phyloP scores from a whole-genome alignment of 2,888 invertebrate species.

The Ypsolopha sequella region DNA sequence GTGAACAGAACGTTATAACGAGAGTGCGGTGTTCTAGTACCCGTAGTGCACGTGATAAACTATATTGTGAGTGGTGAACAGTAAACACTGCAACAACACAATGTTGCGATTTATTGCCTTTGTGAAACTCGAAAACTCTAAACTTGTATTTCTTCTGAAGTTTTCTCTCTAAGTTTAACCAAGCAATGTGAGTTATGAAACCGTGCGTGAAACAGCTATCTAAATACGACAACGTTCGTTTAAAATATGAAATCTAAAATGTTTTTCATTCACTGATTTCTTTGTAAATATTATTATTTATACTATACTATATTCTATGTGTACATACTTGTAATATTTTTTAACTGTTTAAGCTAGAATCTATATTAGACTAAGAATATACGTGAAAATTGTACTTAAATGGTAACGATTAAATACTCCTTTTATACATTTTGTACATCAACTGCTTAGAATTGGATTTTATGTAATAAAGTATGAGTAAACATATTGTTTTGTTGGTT shows the following conservation, averaged over 20 bases:
- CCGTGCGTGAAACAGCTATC: background rate
- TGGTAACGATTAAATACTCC: background rate
- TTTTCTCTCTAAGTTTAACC: constrained; percentile 27
- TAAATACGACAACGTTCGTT: background rate
- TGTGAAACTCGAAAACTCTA: constrained; percentile 51
- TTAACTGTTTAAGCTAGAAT: background rate
- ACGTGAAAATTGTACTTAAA: background rate
- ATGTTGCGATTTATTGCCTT: constrained; percentile 47
- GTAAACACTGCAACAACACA: constrained; percentile 44
- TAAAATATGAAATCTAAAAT: background rate
- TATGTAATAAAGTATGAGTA: constrained; percentile 1
- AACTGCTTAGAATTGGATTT: background rate
- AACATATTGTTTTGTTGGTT: too few relatives aligned
- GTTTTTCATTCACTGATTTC: constrained; percentile 13
- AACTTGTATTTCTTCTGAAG: constrained; percentile 44
- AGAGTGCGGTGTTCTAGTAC: constrained; percentile 28
- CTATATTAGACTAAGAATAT: background rate
- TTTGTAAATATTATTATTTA: constrained; percentile 59
- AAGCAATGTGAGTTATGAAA: constrained; percentile 15
- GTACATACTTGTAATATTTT: constrained; percentile 29
- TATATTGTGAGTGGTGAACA: constrained; percentile 49
- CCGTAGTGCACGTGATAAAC: constrained; percentile 44
- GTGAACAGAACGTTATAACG: constrained; percentile 32
- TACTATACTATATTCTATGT: constrained; percentile 30
- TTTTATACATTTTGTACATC: constrained; percentile 22